These are phyloP conservation scores for Odontomachus brunneus DNA, from an alignment of 1,140 invertebrate species.

Conservation along the genomic window DNA sequence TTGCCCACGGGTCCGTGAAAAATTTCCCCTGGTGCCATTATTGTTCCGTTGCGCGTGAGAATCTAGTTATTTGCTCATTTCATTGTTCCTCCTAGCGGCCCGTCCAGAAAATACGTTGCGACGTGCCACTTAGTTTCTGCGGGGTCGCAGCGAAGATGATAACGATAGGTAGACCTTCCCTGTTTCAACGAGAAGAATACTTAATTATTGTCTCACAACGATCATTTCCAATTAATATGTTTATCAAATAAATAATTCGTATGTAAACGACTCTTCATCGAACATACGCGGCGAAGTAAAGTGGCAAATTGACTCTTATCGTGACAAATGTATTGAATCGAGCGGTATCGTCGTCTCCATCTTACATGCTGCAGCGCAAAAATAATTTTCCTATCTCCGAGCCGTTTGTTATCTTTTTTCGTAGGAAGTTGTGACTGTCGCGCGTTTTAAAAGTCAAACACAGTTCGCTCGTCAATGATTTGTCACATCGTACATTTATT, in stretches of 20 bases:
- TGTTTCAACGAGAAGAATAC: constrained; percentile 21
- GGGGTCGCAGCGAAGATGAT: constrained; percentile 31
- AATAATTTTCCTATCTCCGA: constrained; percentile 49
- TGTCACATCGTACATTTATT: not conserved
- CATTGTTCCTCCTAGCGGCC: constrained; percentile 68
- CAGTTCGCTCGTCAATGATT: not conserved
- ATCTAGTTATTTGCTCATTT: constrained; percentile 84
- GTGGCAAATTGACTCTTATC: constrained; percentile 58
- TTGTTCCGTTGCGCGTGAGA: constrained; percentile 83
- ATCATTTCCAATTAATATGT: no score
- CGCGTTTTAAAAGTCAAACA: constrained; percentile 22
- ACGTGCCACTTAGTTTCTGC: constrained; percentile 54
- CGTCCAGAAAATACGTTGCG: constrained; percentile 65
- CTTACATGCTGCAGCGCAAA: constrained; percentile 9
- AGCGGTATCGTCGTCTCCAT: constrained; percentile 31
- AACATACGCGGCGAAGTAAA: not conserved
- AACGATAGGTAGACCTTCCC: constrained; percentile 33
- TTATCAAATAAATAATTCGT: no score
- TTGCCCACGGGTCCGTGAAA: constrained; percentile 85
- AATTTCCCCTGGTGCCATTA: constrained; percentile 83
- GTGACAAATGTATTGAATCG: constrained; percentile 15
- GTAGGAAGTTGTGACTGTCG: constrained; percentile 15
- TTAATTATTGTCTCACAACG: no score
- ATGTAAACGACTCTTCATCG: no score
- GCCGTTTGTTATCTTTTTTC: constrained; percentile 36